Percentiles rank a stretch among this genome's conserved stretches.
Evolutionary conservation across 2,888 invertebrate species (phyloP).

Genomic region (Polydesmus complanatus): DNA sequence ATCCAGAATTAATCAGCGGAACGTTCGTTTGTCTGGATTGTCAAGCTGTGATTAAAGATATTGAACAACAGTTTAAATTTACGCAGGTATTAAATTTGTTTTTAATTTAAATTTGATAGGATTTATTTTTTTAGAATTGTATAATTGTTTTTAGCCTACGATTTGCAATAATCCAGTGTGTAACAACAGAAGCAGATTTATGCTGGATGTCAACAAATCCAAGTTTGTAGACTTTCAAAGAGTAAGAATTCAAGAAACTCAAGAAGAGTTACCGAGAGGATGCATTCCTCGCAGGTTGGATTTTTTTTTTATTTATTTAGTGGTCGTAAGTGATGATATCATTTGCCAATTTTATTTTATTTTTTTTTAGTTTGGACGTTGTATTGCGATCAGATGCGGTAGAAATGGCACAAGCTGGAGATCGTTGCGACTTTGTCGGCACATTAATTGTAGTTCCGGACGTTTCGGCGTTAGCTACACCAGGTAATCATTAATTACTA

Average conservation of each 20-base stretch:
- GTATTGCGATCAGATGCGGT: conserved; percentile 90
- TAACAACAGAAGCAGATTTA: conserved; percentile 75
- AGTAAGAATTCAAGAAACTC: conserved; percentile 92
- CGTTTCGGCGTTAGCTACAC: conserved; percentile 68
- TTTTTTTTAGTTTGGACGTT: conserved; percentile 56
- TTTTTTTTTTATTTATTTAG: conserved; percentile 3
- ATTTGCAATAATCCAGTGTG: conserved; percentile 95
- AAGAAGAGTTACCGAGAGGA: conserved; percentile 89
- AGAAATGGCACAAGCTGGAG: conserved; percentile 82
- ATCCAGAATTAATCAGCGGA: conserved; percentile 75
- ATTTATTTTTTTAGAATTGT: conserved; percentile 3
- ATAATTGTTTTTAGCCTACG: conserved; percentile 51
- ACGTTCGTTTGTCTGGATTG: conserved; percentile 94
- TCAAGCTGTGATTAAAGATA: conserved; percentile 80
- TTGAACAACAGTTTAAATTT: conserved; percentile 92
- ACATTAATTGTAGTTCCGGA: conserved; percentile 96
- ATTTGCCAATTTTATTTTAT: conserved; percentile 3
- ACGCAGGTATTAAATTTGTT: conserved; percentile 42
- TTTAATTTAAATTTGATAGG: neutral
- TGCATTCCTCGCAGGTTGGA: conserved; percentile 77
- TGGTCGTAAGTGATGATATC: neutral
- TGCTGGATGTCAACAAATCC: conserved; percentile 84
- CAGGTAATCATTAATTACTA: conserved; percentile 39
- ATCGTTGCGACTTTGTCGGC: conserved; percentile 81
- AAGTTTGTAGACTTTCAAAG: conserved; percentile 97